These are phyloP conservation scores for Leistus spinibarbis DNA, from an alignment of 2,888 invertebrate species.

Conservation along the genomic window DNA sequence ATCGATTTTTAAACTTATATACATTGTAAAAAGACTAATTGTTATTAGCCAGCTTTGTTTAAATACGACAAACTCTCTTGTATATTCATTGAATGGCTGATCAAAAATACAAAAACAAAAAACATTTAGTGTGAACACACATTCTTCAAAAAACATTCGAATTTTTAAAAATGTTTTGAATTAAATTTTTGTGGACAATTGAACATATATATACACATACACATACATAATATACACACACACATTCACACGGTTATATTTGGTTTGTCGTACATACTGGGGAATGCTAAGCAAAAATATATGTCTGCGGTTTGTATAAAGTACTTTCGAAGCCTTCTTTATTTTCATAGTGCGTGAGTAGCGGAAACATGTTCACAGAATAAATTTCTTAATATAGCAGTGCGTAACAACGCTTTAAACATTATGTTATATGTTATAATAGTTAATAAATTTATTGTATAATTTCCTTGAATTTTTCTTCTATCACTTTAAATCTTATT, in stretches of 20 bases:
- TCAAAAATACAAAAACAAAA: background rate
- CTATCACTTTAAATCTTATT: background rate
- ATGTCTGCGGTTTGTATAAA: constrained; percentile 39
- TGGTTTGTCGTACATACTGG: constrained; percentile 15
- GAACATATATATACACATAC: no score
- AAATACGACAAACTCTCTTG: constrained; percentile 36
- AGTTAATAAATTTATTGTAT: constrained; percentile 20
- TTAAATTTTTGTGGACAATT: background rate
- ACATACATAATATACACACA: no score
- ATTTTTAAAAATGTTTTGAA: background rate
- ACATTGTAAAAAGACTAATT: constrained; percentile 39
- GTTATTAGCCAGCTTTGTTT: constrained; percentile 38
- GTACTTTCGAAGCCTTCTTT: constrained; percentile 38
- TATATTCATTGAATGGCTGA: constrained; percentile 35
- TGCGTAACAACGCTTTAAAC: constrained; percentile 33
- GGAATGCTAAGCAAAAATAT: constrained; percentile 30
- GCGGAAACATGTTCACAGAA: constrained; percentile 32
- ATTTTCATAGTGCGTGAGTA: constrained; percentile 38
- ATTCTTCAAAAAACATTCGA: background rate
- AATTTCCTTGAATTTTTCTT: constrained; percentile 1
- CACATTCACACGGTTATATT: background rate
- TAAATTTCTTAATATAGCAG: constrained; percentile 30
- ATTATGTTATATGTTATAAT: constrained; percentile 23
- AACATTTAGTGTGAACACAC: constrained; percentile 5
- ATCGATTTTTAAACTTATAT: constrained; percentile 39